Percentiles rank a stretch among this genome's conserved stretches.
Evolutionary conservation across 2,797 vertebrate genomes (phyloP).

Genomic region (Halcyon badia): DNA sequence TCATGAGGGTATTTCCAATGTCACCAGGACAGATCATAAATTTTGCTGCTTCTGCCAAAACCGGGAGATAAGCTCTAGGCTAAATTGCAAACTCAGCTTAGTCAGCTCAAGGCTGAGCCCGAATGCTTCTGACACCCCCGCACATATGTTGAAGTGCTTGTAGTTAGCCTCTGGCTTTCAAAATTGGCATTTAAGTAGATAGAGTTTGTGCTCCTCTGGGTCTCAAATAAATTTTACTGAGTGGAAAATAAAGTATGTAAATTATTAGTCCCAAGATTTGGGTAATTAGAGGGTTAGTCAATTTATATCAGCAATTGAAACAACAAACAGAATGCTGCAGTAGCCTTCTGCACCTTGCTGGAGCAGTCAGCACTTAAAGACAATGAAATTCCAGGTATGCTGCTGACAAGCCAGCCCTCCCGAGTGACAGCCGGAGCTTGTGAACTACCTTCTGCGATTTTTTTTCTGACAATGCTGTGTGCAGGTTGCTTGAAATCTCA

Average conservation of each 20-base stretch:
- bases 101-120: slow-evolving; percentile 45
- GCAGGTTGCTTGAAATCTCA: slow-evolving; percentile 3
- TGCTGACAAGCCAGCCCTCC: neutral
- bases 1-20: slow-evolving; percentile 20
- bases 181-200: slow-evolving; percentile 40
- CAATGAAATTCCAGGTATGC: neutral
- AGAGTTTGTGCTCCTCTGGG: neutral
- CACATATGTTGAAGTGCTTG: slow-evolving; percentile 27
- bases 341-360: neutral
- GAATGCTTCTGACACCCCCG: slow-evolving; percentile 6
- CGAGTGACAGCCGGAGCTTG: neutral
- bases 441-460: neutral
- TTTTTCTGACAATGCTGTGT: neutral
- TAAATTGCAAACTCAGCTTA: slow-evolving; percentile 30
- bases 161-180: slow-evolving; percentile 43
- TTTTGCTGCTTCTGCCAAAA: slow-evolving; percentile 32
- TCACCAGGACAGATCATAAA: slow-evolving; percentile 25
- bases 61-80: slow-evolving; percentile 28
- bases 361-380: neutral
- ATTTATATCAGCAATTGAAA: neutral
- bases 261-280: slow-evolving; percentile 16
- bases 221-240: slow-evolving; percentile 30
- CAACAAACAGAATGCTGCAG: slow-evolving; percentile 3
- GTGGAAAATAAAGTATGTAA: slow-evolving; percentile 18
- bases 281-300: neutral